A percentile compares a stretch with the other conserved stretches of the same genome.
Conservation (phyloP, 2,113 vertebrate genomes). For the Stegostoma tigrinum region DNA sequence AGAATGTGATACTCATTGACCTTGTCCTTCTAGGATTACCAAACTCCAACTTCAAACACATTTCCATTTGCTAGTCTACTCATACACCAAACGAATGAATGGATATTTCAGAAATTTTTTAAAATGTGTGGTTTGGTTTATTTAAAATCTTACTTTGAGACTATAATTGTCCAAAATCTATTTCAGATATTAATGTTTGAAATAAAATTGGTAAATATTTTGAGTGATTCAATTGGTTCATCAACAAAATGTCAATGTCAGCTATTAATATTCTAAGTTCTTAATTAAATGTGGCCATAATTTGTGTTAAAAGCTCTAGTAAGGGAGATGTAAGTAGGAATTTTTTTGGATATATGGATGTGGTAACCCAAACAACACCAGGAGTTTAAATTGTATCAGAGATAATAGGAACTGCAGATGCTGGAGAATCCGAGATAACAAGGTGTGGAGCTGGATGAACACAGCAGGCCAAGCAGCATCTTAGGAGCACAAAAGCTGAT, state of each 20-base stretch:
- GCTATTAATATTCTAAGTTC: neutral
- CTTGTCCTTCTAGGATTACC: neutral
- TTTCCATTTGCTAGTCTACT: neutral
- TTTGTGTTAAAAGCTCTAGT: neutral
- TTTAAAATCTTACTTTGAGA: neutral
- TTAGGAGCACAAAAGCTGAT: too few species aligned
- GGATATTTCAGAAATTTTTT: neutral
- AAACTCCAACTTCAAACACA: neutral
- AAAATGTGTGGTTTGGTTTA: neutral
- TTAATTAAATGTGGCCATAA: neutral
- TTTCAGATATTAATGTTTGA: neutral
- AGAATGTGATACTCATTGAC: neutral
- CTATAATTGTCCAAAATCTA: neutral
- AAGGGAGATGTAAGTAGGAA: neutral
- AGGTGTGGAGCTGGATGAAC: too few species aligned
- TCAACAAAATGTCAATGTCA: neutral
- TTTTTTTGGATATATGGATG: neutral
- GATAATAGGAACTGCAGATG: too few species aligned
- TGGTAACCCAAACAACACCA: neutral
- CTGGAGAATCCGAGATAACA: too few species aligned
- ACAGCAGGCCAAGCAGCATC: too few species aligned
- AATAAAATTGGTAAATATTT: neutral
- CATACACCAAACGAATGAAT: neutral
- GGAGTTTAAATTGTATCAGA: too few species aligned
- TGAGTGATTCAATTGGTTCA: neutral